phyloP scores from a whole-genome alignment of 2,797 vertebrate genomes.

The Gouania willdenowi region DNA sequence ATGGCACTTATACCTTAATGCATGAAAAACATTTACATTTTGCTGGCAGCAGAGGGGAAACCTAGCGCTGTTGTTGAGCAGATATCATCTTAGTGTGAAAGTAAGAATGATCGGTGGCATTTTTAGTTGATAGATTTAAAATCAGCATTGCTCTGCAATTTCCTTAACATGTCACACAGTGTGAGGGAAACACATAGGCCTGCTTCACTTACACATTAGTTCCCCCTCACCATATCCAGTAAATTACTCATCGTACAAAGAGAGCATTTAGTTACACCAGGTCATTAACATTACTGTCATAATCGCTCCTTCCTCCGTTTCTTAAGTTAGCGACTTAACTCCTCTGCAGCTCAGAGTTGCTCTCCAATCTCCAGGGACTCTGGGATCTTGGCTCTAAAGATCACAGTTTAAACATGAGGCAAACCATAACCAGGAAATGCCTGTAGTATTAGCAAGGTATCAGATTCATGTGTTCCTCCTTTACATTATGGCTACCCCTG shows the following conservation, averaged over 20 bases:
- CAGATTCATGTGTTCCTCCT: constrained; percentile 55
- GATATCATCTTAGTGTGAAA: no score
- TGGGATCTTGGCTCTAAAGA: constrained; percentile 60
- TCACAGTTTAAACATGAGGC: constrained; percentile 64
- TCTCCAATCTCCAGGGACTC: constrained; percentile 62
- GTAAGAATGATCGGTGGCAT: constrained; percentile 11
- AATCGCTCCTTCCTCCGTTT: constrained; percentile 35
- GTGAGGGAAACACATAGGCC: constrained; percentile 57
- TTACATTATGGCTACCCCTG: constrained; percentile 68
- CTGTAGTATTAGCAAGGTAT: constrained; percentile 85
- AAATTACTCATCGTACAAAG: constrained; percentile 47
- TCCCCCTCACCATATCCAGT: constrained; percentile 35
- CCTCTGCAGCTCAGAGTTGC: constrained; percentile 44
- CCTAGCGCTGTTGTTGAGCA: constrained; percentile 7
- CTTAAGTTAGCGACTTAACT: constrained; percentile 57
- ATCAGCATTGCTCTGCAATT: constrained; percentile 56
- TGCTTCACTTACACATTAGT: constrained; percentile 43
- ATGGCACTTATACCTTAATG: constrained; percentile 68
- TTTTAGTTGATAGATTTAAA: constrained; percentile 32
- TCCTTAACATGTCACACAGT: constrained; percentile 51
- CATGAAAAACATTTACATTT: constrained; percentile 68
- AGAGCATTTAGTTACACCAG: constrained; percentile 42
- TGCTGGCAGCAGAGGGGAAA: constrained; percentile 42
- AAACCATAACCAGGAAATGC: constrained; percentile 71
- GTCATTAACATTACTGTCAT: constrained; percentile 51